Evolutionary conservation across 2,888 invertebrate genomes (phyloP).

Genomic region (Parthenolecanium corni): DNA sequence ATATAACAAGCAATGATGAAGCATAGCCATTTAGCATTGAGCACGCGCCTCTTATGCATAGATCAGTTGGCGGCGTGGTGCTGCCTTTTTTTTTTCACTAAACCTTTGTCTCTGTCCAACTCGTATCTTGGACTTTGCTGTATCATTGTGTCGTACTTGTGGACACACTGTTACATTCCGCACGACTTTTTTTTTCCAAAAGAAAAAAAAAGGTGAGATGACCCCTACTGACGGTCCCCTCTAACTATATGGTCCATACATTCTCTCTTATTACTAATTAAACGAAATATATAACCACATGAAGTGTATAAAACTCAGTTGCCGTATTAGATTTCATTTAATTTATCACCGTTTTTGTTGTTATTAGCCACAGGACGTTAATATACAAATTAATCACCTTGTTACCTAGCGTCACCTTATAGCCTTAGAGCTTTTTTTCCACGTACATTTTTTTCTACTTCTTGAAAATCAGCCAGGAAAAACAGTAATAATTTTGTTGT

Average conservation of each 20-base stretch:
- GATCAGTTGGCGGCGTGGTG: conserved; percentile 14
- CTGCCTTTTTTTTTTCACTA: conserved; percentile 2
- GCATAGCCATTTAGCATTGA: conserved; percentile 25
- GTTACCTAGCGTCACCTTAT: too few relatives aligned
- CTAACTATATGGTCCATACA: neutral
- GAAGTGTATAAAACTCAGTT: neutral
- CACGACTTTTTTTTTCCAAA: neutral
- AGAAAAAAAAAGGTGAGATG: conserved; percentile 3
- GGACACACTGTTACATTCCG: conserved; percentile 9
- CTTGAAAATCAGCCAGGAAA: too few relatives aligned
- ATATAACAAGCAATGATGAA: conserved; percentile 26
- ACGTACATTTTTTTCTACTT: neutral
- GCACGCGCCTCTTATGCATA: conserved; percentile 23
- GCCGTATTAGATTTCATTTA: conserved; percentile 6
- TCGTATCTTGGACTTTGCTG: neutral
- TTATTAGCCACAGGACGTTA: neutral
- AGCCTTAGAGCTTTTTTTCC: neutral
- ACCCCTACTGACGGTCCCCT: conserved; percentile 1
- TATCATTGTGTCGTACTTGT: conserved; percentile 8
- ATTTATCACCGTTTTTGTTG: conserved; percentile 1
- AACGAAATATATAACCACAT: neutral
- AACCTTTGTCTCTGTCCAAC: neutral
- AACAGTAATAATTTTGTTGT: too few relatives aligned
- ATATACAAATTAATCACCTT: too few relatives aligned
- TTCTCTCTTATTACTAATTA: neutral